Percentiles rank a stretch among this genome's conserved stretches.
Evolutionary conservation across 2,888 invertebrate species (phyloP).

Genomic region (Apamea epomidion): DNA sequence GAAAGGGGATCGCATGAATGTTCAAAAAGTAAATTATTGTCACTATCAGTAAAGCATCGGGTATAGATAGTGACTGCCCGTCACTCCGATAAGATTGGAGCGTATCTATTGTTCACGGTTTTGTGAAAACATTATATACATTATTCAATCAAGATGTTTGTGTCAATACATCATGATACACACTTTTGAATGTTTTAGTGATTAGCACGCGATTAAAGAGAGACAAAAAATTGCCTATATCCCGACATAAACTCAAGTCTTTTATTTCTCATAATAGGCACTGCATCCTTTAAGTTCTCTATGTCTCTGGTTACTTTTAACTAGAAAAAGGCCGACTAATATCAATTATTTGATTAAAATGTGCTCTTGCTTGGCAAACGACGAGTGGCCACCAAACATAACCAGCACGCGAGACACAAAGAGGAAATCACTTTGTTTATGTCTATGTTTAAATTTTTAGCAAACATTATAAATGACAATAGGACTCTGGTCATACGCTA

Average conservation of each 20-base stretch:
- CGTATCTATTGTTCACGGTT: constrained; percentile 51
- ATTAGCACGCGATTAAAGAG: constrained; percentile 25
- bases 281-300: background rate
- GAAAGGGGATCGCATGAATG: constrained; percentile 34
- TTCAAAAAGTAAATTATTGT: constrained; percentile 53
- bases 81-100: constrained; percentile 51
- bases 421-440: background rate
- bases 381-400: background rate
- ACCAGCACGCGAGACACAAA: background rate
- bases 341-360: background rate
- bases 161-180: constrained; percentile 41
- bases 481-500: background rate
- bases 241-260: background rate
- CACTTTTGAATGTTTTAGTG: constrained; percentile 25
- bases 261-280: background rate
- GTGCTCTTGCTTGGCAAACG: background rate
- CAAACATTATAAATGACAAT: background rate
- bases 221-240: background rate
- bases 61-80: constrained; percentile 39
- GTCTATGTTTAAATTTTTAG: background rate
- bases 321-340: background rate
- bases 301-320: background rate
- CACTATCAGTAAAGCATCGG: constrained; percentile 48
- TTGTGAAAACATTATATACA: constrained; percentile 54
- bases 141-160: constrained; percentile 47